Percentiles rank a stretch among this genome's conserved stretches.
phyloP scores from a whole-genome alignment of 2,888 invertebrate genomes.

The Laspeyria flexula region DNA sequence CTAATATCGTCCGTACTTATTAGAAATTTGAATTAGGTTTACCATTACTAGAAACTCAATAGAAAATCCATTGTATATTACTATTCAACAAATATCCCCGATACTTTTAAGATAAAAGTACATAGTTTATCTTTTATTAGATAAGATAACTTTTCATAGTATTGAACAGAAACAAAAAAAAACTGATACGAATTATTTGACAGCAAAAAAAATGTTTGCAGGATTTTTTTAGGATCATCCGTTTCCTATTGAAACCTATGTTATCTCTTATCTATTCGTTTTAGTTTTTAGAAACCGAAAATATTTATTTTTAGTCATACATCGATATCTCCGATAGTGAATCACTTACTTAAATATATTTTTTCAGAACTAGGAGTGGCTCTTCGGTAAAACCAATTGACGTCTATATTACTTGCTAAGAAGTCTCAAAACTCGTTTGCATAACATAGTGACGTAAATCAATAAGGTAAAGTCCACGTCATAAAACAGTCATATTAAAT shows the following conservation, averaged over 20 bases:
- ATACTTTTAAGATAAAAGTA: slow-evolving; percentile 12
- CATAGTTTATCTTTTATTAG: slow-evolving; percentile 3
- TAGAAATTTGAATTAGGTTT: not conserved
- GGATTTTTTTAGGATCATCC: not conserved
- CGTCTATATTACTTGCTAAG: slow-evolving; percentile 15
- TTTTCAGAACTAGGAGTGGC: not conserved
- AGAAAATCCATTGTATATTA: slow-evolving; percentile 18
- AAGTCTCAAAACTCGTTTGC: slow-evolving; percentile 33
- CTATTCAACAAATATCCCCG: slow-evolving; percentile 4
- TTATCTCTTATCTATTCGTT: not conserved
- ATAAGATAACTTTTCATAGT: slow-evolving; percentile 9
- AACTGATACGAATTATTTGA: not conserved
- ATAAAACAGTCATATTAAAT: slow-evolving; percentile 34
- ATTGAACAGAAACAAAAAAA: not conserved
- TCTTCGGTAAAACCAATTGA: slow-evolving; percentile 18
- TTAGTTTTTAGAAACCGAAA: not conserved
- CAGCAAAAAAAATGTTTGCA: not conserved
- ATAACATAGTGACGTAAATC: slow-evolving; percentile 43
- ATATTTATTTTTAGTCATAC: slow-evolving; percentile 1
- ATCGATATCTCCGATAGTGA: slow-evolving; percentile 4
- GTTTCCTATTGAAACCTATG: not conserved
- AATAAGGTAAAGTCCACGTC: slow-evolving; percentile 44
- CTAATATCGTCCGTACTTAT: slow-evolving; percentile 28
- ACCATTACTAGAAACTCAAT: slow-evolving; percentile 20
- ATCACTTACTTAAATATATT: slow-evolving; percentile 10